Conservation (phyloP, 1,140 invertebrate species). For the Subanguina moxae region DNA sequence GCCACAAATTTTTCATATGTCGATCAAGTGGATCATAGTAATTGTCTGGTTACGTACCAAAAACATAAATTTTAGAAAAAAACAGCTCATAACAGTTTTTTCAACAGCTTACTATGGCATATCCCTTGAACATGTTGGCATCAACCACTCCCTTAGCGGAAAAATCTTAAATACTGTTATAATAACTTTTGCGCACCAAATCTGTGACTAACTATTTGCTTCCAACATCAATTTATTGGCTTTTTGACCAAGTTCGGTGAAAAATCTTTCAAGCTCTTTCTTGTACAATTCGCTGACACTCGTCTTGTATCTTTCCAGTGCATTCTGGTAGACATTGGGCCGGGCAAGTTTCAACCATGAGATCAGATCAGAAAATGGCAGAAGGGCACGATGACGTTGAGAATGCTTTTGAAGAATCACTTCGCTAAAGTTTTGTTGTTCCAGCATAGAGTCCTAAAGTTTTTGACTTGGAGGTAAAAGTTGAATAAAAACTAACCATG, state of each 20-base stretch:
- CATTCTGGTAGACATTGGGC: constrained; percentile 28
- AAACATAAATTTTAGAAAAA: too few relatives aligned
- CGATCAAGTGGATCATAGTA: too few relatives aligned
- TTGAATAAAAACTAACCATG: too few relatives aligned
- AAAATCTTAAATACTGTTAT: too few relatives aligned
- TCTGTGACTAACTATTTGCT: constrained; percentile 4
- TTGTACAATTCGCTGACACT: constrained; percentile 33
- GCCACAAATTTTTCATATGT: too few relatives aligned
- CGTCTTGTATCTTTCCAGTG: constrained; percentile 37
- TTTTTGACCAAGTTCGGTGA: constrained; percentile 23
- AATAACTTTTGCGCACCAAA: not conserved
- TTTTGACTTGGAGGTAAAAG: too few relatives aligned
- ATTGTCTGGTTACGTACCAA: too few relatives aligned
- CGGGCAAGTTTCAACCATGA: constrained; percentile 35
- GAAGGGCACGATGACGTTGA: constrained; percentile 37
- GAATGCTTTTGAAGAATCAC: constrained; percentile 45
- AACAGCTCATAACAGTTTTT: too few relatives aligned
- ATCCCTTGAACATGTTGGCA: constrained; percentile 15
- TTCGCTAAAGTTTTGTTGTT: constrained; percentile 32
- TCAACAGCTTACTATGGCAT: constrained; percentile 26
- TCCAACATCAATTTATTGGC: not conserved
- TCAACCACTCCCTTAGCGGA: too few relatives aligned
- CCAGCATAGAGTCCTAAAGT: constrained; percentile 38
- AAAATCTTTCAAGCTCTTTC: constrained; percentile 44
- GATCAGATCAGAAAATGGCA: constrained; percentile 38